A percentile compares a stretch with the other conserved stretches of the same genome.
These are phyloP conservation scores for Agapostemon virescens DNA, from an alignment of 2,888 invertebrate genomes.

Conservation along the genomic window DNA sequence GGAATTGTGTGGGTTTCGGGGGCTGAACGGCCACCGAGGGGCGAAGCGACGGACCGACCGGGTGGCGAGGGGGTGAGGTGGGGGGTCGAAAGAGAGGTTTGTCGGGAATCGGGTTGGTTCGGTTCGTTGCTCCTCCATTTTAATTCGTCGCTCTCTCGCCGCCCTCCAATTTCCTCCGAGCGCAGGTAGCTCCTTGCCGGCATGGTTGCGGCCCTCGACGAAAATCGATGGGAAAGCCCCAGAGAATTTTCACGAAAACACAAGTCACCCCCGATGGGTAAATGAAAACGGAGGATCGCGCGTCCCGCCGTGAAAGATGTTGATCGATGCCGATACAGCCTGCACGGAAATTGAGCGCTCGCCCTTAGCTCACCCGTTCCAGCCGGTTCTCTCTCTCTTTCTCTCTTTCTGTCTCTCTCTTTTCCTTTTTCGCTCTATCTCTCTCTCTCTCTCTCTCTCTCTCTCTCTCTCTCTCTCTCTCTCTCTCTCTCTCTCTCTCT, in stretches of 20 bases:
- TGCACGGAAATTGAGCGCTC: conserved; percentile 42
- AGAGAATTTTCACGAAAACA: conserved; percentile 60
- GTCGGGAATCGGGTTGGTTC: conserved; percentile 43
- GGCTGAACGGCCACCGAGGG: conserved; percentile 3
- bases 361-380: conserved; percentile 4
- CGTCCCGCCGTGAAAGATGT: conserved; percentile 42
- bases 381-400: neutral
- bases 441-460: no score
- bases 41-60: neutral
- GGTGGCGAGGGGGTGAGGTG: neutral
- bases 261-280: conserved; percentile 48
- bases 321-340: conserved; percentile 49
- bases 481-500: neutral
- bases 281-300: conserved; percentile 53
- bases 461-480: neutral
- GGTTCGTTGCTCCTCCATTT: conserved; percentile 58
- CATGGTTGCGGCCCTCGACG: conserved; percentile 39
- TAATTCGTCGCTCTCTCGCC: conserved; percentile 56
- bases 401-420: no score
- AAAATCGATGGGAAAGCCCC: conserved; percentile 60
- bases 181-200: conserved; percentile 51
- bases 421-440: no score
- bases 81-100: neutral
- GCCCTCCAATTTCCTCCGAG: conserved; percentile 60
- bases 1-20: conserved; percentile 19